Conservation (phyloP, 1,140 invertebrate genomes). For the Trissolcus basalis region DNA sequence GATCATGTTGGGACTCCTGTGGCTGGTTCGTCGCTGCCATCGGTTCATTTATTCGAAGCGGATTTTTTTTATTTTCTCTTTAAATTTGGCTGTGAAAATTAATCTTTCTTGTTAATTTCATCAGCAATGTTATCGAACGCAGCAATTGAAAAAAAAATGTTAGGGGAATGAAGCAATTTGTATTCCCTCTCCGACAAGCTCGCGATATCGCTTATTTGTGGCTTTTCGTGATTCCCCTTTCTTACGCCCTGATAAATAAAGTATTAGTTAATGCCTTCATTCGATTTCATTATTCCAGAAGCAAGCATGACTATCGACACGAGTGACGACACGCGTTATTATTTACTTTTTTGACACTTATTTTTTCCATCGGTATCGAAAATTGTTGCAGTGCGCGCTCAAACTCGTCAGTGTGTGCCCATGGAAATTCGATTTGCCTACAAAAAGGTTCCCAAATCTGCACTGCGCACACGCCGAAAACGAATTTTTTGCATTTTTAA, state of each 20-base stretch:
- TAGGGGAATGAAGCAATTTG: conserved; percentile 49
- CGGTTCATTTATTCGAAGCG: no score
- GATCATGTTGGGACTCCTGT: no score
- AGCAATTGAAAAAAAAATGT: conserved; percentile 1
- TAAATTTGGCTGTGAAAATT: no score
- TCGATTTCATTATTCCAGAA: conserved; percentile 69
- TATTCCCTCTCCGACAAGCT: conserved; percentile 48
- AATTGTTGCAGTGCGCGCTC: not conserved
- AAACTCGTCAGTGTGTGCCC: not conserved
- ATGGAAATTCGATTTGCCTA: no score
- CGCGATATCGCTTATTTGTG: conserved; percentile 43
- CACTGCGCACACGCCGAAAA: not conserved
- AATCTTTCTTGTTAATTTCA: no score
- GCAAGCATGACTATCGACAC: conserved; percentile 30
- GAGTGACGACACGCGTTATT: conserved; percentile 18
- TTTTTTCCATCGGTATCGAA: no score
- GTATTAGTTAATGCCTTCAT: conserved; percentile 67
- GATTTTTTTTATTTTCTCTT: no score
- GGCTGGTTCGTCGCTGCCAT: no score
- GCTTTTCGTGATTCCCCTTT: conserved; percentile 45
- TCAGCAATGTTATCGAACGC: no score
- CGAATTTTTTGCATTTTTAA: not conserved
- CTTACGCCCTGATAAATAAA: conserved; percentile 69
- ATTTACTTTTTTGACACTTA: conserved; percentile 23
- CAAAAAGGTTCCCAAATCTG: not conserved